Base-by-base conservation (phyloP, 1,140 invertebrate genomes). In the Drosophila grimshawi region DNA sequence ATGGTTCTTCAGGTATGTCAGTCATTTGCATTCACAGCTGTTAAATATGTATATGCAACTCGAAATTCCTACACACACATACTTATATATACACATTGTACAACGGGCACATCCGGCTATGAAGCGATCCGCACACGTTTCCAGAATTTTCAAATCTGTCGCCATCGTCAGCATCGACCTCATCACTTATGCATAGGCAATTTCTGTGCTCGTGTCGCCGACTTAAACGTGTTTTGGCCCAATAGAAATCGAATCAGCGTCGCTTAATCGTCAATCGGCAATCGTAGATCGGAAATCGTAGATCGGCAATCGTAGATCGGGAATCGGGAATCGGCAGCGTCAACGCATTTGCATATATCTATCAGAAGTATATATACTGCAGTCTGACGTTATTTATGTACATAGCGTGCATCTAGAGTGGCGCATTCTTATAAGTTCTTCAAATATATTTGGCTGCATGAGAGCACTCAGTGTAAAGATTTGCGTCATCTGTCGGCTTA, bases 81-180 rank as follows among this genome's bases (percentile, higher is more conserved):
- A 19, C 19, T 19, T 19, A 19, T 19, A 19, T 19, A 19, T 19
- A 19, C 19, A 19, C 19, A n/a, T n/a, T 39, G 8, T 45, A 60
- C 27, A 56, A 55, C 49, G 48, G 43, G n/a, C 55, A 72, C 63
- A 72, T 72, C 69, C 64, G 70, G 65, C 57, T 68, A 7, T 11
- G 27, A 29, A 32, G 8, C n/a, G 27, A 41, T 45, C 51, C 46
- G 29, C 71, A 79, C 78, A 86, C 83, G 83, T 65, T 81, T 86
- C 76, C 83, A 86, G 82, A 86, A 86, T 86, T 78, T 82, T 86
- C 76, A 82, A 86, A 65, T 65, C 53, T 81, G 33, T 61, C 63
- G 30, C 29, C 52, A 77, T 80, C 80, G 76, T 76, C 71, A 78
- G 77, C 75, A 66, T 41, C 56, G 63, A 61, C 64, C 81, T 86